Evolutionary conservation across 64 coral and sea anemone species (phyloP), one percentile per base, ranked within the genome.

Genomic region (Stylophora pistillata): DNA sequence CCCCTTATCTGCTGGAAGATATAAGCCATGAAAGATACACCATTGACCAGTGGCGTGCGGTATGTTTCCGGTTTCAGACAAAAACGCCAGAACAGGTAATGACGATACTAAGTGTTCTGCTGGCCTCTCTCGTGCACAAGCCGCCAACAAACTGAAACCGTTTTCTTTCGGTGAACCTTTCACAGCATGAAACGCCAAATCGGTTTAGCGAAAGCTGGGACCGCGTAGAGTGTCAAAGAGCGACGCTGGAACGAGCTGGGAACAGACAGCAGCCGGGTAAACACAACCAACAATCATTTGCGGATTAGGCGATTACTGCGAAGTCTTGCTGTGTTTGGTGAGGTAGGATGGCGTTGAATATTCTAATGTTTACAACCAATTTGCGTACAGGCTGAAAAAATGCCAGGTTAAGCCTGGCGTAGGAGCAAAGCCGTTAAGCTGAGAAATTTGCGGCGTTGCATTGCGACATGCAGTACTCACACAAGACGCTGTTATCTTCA

Each of bases 11-110:
- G 56, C 76, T 76, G 26, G 55, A 85, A 92, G 65, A 92, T 86
- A 92, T 86, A 92, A 80, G 82, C 28, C 72, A 86, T 85, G 90
- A 92, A 92, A 86, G 90, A 92, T 86, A 86, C 73, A 86, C 81
- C 54, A 21, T 59, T 92, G 90, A 86, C 78, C 90, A 83, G 62
- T 92, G 37, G 79, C 62, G 53, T 86, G 37, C 60, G 71, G 70
- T 59, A 74, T 86, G 82, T 61, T 92, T 92, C 90, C 90, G 82
- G 90, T 86, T 86, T n/a, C 56, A 74, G 90, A 66, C 30, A 34
- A 29, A 68, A 68, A 68, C 64, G 64, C n/a, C 64, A 68, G 64
- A 83, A 53, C 73, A 74, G 68, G 81, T 54, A 25, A 62, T 27
- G 53, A 53, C 56, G 47, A 55, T 73, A 62, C 71, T 83, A 84